Evolutionary conservation across 53 echinoderm and acorn worm genomes (phyloP), one percentile per base, ranked within the genome.

Genomic region (Crossaster papposus): DNA sequence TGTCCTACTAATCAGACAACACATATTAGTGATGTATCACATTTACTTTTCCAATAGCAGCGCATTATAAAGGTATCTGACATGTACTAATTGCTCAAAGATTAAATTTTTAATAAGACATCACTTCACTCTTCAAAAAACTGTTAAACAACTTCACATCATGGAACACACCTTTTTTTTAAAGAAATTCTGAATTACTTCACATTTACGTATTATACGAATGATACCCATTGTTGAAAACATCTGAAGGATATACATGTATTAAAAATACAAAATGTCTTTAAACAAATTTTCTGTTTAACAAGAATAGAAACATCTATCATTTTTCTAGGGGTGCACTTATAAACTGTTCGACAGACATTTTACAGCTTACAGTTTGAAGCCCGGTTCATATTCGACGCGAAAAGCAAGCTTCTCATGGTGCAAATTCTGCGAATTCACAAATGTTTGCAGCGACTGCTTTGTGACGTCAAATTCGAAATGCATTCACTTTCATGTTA

Each of bases 191-290:
- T 74, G 14, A 74, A 14, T 15, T 31, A 35, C 63, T 58, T 55
- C 11, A 81, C 17, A 58, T 81, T 34, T 33, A 81, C 81, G 30
- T 26, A 28, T 80, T 51, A n/a, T n/a, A n/a, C 63, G 8, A 32
- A 81, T 12, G 58, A 30, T 30, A 31, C 1, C 68, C 11, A 68
- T 0, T 68, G 15, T 58, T 58, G 22, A 58, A 68, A 68, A 7
- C 28, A 11, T 68, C 68, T 23, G 10, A 68, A 2, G 17, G 62
- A 62, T 20, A 68, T 68, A n/a, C n/a, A n/a, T n/a, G n/a, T n/a
- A n/a, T n/a, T n/a, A n/a, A n/a, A n/a, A n/a, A n/a, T n/a, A 68
- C 24, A 68, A 68, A 68, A 68, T 14, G 68, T 68, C 28, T 68
- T 10, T 4, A 4, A 11, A 26, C 68, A n/a, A 10, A 68, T 26